Evolutionary conservation across 2,113 vertebrate species (phyloP).

Genomic region (Otolemur garnettii): DNA sequence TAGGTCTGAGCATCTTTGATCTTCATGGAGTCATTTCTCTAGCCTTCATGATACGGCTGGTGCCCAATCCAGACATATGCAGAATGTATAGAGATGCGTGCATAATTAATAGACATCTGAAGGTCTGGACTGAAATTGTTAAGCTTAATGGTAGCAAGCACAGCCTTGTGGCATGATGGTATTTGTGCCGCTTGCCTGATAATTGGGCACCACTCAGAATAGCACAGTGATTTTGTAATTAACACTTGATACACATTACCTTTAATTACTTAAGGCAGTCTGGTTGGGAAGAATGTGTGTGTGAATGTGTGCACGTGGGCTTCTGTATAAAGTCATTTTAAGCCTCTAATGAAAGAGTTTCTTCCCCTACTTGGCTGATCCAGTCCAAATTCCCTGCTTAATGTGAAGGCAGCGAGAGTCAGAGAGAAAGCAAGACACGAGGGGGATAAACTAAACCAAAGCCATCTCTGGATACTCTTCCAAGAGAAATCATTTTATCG

Average conservation of each 20-base stretch:
- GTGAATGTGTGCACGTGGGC: not conserved
- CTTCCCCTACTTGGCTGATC: not conserved
- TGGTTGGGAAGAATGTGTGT: not conserved
- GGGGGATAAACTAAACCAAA: not conserved
- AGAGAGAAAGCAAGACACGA: not conserved
- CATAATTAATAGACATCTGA: conserved; percentile 49
- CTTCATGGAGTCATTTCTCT: not conserved
- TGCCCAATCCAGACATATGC: not conserved
- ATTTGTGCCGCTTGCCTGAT: conserved; percentile 71
- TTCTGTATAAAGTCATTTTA: not conserved
- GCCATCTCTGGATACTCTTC: not conserved
- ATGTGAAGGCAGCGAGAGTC: not conserved
- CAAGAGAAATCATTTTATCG: not conserved
- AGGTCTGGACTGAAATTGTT: conserved; percentile 56
- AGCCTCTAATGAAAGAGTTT: conserved; percentile 3
- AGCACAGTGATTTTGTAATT: conserved; percentile 71
- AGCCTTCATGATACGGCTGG: not conserved
- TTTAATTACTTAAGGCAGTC: conserved; percentile 66
- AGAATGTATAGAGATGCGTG: conserved; percentile 4
- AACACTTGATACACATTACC: conserved; percentile 55
- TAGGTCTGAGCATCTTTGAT: not conserved
- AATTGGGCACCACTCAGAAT: conserved; percentile 53
- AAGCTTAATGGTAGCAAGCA: not conserved
- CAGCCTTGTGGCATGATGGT: conserved; percentile 46
- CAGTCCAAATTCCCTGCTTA: conserved; percentile 34